Conservation (phyloP, 1,140 invertebrate genomes). For the Mizuhopecten yessoensis region DNA sequence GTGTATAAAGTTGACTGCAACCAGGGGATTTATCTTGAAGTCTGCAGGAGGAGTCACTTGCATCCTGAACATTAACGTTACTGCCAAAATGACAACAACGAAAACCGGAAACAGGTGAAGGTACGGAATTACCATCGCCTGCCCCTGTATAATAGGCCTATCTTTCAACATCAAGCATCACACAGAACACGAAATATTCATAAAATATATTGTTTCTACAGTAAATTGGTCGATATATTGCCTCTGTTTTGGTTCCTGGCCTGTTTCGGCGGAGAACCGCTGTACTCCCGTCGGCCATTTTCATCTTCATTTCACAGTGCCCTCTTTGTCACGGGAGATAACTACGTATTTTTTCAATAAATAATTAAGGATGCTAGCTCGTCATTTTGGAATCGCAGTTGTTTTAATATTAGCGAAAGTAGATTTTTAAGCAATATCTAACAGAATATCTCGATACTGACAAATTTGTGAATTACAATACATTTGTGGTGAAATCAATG, state of each 20-base stretch:
- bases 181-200: constrained; percentile 39
- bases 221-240: constrained; percentile 42
- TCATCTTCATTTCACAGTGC: constrained; percentile 74
- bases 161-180: constrained; percentile 42
- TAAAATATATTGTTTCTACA: constrained; percentile 40
- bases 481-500: too few relatives aligned
- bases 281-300: constrained; percentile 76
- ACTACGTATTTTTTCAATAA: neutral
- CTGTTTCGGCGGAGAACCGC: constrained; percentile 78
- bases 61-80: too few relatives aligned
- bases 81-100: too few relatives aligned
- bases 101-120: neutral
- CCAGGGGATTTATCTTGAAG: too few relatives aligned
- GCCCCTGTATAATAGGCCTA: neutral
- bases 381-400: too few relatives aligned
- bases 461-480: too few relatives aligned
- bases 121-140: neutral
- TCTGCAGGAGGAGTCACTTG: too few relatives aligned
- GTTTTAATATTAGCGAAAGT: too few relatives aligned
- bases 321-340: constrained; percentile 33
- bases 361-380: neutral
- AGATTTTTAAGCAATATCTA: too few relatives aligned
- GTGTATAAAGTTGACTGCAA: too few relatives aligned
- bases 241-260: constrained; percentile 77
- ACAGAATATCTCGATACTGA: too few relatives aligned